Base-by-base conservation (phyloP, 2,888 invertebrate species). In the Chromoteleia sp. region DNA sequence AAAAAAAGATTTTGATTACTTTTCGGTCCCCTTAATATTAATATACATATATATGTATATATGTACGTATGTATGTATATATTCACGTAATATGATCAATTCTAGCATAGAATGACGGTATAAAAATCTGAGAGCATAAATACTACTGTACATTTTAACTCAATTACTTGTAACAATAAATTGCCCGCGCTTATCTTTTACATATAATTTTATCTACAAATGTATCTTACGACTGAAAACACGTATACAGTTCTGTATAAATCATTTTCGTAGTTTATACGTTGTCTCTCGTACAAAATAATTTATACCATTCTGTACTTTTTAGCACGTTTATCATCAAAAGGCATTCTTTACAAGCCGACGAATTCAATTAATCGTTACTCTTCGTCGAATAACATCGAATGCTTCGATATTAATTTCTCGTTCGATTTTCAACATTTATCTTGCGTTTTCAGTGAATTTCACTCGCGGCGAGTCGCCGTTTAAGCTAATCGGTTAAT, bases 131-230 rank as follows among this genome's bases (percentile, higher is more conserved):
- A 1, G 17, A 36, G 14, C 10, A 36, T 36, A 61, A 67, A 52
- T 67, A 56, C 10, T 43, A 29, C 12, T 12, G 15, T 29, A 12
- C 15, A 30, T 19, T 73, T 61, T 19, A 8, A 61, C 41, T 61
- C 61, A 73, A 61, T 73, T 61, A 73, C 61, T 29, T 61, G 52
- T 36, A 39, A 73, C 41, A 61, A 73, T 73, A 54, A 73, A 61
- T 73, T 54, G 21, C 29, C 0, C 30, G 29, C 14, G 73, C 43
- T 73, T 73, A 73, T 61, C 73, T 61, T 54, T 73, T 29, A 61
- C 61, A 33, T 54, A 61, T 54, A 50, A 73, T 61, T 73, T 61
- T 73, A 73, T 73, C 61, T 61, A 41, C 33, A 41, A 52, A 54
- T 54, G 73, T 61, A 56, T 70, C 68, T 45, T 12, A 14, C 45